phyloP scores from a whole-genome alignment of 1,140 invertebrate species.

The Sinonovacula constricta region DNA sequence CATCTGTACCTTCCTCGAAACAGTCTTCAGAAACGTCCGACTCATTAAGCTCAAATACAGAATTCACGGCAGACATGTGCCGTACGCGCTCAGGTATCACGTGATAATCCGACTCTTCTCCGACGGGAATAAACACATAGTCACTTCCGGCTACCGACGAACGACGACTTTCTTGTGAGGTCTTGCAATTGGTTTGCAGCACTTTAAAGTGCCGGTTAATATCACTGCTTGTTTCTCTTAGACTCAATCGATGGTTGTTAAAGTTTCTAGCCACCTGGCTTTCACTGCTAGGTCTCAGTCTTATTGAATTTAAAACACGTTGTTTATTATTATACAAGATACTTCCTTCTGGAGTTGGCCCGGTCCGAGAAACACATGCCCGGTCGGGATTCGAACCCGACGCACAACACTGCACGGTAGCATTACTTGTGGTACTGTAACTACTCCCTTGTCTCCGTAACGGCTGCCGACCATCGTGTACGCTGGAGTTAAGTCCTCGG shows the following conservation, averaged over 20 bases:
- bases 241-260: neutral
- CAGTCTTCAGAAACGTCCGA: too few relatives aligned
- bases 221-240: too few relatives aligned
- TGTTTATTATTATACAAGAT: constrained; percentile 16
- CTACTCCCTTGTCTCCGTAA: too few relatives aligned
- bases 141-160: neutral
- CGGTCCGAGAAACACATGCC: neutral
- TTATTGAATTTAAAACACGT: constrained; percentile 15
- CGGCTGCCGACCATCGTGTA: too few relatives aligned
- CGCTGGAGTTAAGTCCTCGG: too few relatives aligned
- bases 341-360: constrained; percentile 23
- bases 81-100: too few relatives aligned
- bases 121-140: constrained; percentile 23
- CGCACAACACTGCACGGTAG: too few relatives aligned
- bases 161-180: neutral
- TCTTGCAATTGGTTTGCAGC: neutral
- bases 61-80: too few relatives aligned
- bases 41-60: too few relatives aligned
- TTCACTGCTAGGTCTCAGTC: constrained; percentile 15
- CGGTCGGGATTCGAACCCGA: neutral
- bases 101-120: neutral
- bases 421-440: too few relatives aligned
- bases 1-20: too few relatives aligned
- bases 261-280: constrained; percentile 4
- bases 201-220: constrained; percentile 15